Evolutionary conservation across 2,888 invertebrate genomes (phyloP).

Genomic region (Chorisops tibialis): DNA sequence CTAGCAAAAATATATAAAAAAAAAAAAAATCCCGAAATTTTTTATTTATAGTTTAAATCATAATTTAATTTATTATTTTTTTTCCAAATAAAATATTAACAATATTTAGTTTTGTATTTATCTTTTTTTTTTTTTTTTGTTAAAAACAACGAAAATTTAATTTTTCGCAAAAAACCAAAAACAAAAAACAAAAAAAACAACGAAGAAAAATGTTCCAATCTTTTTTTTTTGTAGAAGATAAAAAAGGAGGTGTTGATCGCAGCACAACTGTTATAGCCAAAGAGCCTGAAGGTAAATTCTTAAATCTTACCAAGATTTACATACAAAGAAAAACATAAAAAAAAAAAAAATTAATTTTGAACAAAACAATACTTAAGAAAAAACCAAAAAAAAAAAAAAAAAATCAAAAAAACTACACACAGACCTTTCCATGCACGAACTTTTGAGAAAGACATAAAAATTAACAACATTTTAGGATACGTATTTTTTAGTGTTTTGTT

Average conservation of each 20-base stretch:
- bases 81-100: no score
- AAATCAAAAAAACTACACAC: no score
- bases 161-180: slow-evolving; percentile 25
- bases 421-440: no score
- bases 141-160: neutral
- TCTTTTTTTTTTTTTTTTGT: neutral
- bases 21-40: no score
- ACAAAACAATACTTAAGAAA: neutral
- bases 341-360: slow-evolving; percentile 7
- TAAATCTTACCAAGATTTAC: slow-evolving; percentile 35
- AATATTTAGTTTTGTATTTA: neutral
- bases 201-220: slow-evolving; percentile 10
- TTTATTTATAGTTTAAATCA: no score
- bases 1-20: no score
- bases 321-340: neutral
- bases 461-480: no score
- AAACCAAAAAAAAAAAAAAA: neutral
- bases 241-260: slow-evolving; percentile 89
- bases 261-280: slow-evolving; percentile 90
- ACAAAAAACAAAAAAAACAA: slow-evolving; percentile 22
- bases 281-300: slow-evolving; percentile 72
- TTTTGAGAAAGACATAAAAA: no score
- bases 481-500: no score
- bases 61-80: no score
- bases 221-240: slow-evolving; percentile 66